Percentiles rank a stretch among this genome's conserved stretches.
phyloP scores from a whole-genome alignment of 2,888 invertebrate species.

The Idaea straminata region DNA sequence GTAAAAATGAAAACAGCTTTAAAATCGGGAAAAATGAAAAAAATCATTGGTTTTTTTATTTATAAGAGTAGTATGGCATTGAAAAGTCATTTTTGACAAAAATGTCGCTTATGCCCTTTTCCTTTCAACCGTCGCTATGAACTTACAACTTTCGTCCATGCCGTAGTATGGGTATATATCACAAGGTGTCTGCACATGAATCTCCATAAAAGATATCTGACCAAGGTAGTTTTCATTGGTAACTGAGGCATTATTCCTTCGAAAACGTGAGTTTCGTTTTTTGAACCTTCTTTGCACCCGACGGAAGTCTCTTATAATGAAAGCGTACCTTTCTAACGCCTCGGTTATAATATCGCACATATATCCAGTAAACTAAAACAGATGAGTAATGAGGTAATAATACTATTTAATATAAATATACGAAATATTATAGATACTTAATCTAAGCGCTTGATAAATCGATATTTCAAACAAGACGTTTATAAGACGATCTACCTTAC shows the following conservation, averaged over 20 bases:
- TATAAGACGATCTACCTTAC: neutral
- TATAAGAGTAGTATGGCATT: no score
- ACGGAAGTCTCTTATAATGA: constrained; percentile 24
- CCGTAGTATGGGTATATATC: constrained; percentile 82
- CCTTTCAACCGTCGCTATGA: no score
- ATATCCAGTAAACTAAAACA: constrained; percentile 2
- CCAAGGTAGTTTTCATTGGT: constrained; percentile 24
- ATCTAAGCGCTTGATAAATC: neutral
- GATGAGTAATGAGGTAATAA: neutral
- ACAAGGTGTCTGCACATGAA: constrained; percentile 82
- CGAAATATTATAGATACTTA: neutral
- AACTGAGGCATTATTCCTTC: constrained; percentile 5
- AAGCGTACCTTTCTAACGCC: constrained; percentile 35
- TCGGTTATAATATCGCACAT: constrained; percentile 70
- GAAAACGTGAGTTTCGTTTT: constrained; percentile 13
- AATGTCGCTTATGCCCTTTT: no score
- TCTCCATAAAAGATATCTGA: constrained; percentile 65
- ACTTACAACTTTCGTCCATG: constrained; percentile 90
- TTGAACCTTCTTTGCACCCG: constrained; percentile 23
- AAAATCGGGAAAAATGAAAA: no score
- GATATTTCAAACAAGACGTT: neutral
- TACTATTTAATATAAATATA: neutral
- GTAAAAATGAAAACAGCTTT: no score
- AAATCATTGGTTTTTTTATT: no score
- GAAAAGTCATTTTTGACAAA: no score